Evolutionary conservation across 2,797 vertebrate genomes (phyloP).

Genomic region (Podarcis siculus): DNA sequence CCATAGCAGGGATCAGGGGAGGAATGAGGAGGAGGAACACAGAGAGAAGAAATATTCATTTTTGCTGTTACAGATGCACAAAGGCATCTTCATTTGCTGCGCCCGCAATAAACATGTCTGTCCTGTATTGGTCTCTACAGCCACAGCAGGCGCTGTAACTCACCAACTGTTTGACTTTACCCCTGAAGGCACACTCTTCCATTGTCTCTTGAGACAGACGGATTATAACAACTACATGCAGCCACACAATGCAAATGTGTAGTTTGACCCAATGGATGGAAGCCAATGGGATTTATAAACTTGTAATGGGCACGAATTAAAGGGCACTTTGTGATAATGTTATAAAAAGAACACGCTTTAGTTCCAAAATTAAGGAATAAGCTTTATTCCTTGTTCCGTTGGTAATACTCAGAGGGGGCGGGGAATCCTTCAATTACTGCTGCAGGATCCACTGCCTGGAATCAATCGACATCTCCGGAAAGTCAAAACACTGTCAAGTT

Average conservation of each 20-base stretch:
- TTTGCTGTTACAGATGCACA: too few species aligned
- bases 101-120: too few species aligned
- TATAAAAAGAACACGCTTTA: conserved; percentile 14
- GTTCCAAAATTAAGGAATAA: neutral
- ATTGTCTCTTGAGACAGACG: too few species aligned
- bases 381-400: conserved; percentile 62
- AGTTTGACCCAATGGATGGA: neutral
- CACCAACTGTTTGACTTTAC: too few species aligned
- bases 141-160: too few species aligned
- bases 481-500: conserved; percentile 70
- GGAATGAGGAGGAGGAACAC: too few species aligned
- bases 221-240: neutral
- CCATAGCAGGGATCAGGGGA: too few species aligned
- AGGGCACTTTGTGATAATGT: neutral
- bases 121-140: too few species aligned
- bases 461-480: conserved; percentile 67
- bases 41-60: too few species aligned
- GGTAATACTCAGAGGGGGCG: conserved; percentile 48
- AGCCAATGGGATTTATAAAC: neutral
- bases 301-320: neutral
- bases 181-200: too few species aligned
- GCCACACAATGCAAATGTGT: neutral
- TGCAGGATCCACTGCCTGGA: conserved; percentile 66
- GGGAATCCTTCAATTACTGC: conserved; percentile 54
- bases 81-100: too few species aligned